These are phyloP conservation scores for Mormoops blainvillei DNA, from an alignment of 2,113 vertebrate genomes.

Conservation along the genomic window DNA sequence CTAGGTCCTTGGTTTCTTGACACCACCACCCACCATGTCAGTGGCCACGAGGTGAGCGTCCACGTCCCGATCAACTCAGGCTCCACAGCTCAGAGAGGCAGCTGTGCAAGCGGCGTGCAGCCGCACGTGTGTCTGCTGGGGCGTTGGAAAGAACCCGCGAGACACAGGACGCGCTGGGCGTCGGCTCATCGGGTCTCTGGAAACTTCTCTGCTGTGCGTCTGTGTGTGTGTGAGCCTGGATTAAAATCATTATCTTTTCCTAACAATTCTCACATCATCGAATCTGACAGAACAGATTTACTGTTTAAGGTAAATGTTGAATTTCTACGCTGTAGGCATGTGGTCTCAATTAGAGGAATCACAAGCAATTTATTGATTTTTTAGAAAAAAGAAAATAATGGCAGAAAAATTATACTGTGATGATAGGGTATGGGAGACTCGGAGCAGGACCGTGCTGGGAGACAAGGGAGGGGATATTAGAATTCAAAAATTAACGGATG, in stretches of 20 bases:
- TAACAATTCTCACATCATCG: neutral
- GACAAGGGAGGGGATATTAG: neutral
- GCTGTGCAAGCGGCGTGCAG: fast-evolving
- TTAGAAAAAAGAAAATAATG: neutral
- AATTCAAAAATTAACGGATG: neutral
- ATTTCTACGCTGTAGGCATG: neutral
- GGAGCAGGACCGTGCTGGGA: neutral
- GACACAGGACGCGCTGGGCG: fast-evolving
- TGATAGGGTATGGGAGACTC: neutral
- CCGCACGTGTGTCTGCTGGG: fast-evolving
- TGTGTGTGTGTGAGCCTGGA: neutral
- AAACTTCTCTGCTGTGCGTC: too few relatives aligned
- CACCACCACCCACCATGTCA: neutral
- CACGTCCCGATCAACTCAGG: fast-evolving
- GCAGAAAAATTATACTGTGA: neutral
- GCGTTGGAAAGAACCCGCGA: fast-evolving
- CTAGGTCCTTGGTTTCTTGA: neutral
- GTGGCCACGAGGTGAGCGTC: fast-evolving
- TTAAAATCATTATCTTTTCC: neutral
- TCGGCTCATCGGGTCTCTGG: neutral
- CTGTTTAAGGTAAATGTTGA: neutral
- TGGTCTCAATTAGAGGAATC: slow-evolving; percentile 18
- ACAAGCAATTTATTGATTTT: slow-evolving; percentile 18
- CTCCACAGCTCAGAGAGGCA: fast-evolving
- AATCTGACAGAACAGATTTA: neutral